phyloP scores from a whole-genome alignment of 2,888 invertebrate species.

The Polydrusus pterygomalis region DNA sequence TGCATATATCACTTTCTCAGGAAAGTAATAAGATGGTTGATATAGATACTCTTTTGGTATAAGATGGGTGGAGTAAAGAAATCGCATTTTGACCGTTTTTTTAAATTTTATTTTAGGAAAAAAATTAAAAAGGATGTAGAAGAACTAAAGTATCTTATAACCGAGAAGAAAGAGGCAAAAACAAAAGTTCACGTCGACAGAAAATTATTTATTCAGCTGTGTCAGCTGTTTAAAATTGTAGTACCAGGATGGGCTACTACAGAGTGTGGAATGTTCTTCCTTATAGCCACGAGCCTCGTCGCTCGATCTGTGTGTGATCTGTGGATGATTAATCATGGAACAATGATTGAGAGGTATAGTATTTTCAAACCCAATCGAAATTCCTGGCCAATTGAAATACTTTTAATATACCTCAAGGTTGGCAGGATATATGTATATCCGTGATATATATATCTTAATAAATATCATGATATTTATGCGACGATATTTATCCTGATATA shows the following conservation, averaged over 20 bases:
- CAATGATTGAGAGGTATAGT: conserved; percentile 89
- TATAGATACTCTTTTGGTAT: too few species aligned
- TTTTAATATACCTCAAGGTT: too few species aligned
- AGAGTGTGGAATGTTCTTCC: conserved; percentile 82
- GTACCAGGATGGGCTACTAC: conserved; percentile 86
- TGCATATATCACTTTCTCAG: too few species aligned
- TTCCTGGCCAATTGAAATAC: too few species aligned
- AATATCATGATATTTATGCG: too few species aligned
- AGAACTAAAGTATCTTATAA: conserved; percentile 87
- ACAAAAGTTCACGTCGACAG: conserved; percentile 83
- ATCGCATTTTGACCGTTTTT: too few species aligned
- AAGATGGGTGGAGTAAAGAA: too few species aligned
- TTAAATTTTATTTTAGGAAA: conserved; percentile 69
- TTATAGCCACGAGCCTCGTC: conserved; percentile 88
- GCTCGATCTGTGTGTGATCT: conserved; percentile 95
- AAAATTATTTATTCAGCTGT: conserved; percentile 82
- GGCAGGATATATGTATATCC: too few species aligned
- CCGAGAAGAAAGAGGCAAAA: conserved; percentile 77
- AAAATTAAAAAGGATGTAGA: conserved; percentile 75
- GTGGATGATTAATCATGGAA: conserved; percentile 97
- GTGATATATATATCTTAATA: too few species aligned
- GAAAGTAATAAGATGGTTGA: too few species aligned
- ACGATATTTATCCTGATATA: too few species aligned
- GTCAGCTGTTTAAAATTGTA: conserved; percentile 81
- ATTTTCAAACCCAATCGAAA: neutral